Conservation (phyloP, 2,888 invertebrate species). For the Coleophora flavipennella region DNA sequence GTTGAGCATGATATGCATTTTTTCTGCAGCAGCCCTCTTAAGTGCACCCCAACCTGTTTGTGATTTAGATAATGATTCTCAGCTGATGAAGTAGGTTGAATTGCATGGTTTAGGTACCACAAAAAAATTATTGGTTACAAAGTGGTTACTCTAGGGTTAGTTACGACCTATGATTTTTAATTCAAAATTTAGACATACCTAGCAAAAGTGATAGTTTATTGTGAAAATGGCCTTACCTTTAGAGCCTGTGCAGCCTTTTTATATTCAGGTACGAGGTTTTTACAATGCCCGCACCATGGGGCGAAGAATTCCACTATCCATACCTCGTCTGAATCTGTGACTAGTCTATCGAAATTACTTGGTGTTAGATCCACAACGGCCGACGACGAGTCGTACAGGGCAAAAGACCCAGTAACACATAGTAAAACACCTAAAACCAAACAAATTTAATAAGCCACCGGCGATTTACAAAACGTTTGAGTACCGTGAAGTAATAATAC, state of each 20-base stretch:
- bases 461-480: slow-evolving; percentile 17
- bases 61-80: too few species aligned
- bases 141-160: too few species aligned
- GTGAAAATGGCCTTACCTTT: slow-evolving; percentile 73
- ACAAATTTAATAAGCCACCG: slow-evolving; percentile 16
- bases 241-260: slow-evolving; percentile 93
- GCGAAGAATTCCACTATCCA: slow-evolving; percentile 98
- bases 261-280: slow-evolving; percentile 92
- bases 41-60: too few species aligned
- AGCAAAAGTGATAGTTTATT: too few species aligned
- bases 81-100: too few species aligned
- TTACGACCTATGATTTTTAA: too few species aligned
- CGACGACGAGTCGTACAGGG: slow-evolving; percentile 78
- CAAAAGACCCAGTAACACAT: slow-evolving; percentile 41
- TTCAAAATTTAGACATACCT: too few species aligned
- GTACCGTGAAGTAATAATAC: slow-evolving; percentile 23
- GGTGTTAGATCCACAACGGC: slow-evolving; percentile 91
- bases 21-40: too few species aligned
- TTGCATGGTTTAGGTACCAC: too few species aligned
- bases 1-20: too few species aligned
- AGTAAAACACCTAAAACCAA: slow-evolving; percentile 49
- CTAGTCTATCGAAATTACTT: slow-evolving; percentile 88
- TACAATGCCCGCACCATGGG: slow-evolving; percentile 96
- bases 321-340: slow-evolving; percentile 85
- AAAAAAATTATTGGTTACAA: too few species aligned